These are phyloP conservation scores for Melieria crassipennis DNA, from an alignment of 2,888 invertebrate species.

Conservation along the genomic window DNA sequence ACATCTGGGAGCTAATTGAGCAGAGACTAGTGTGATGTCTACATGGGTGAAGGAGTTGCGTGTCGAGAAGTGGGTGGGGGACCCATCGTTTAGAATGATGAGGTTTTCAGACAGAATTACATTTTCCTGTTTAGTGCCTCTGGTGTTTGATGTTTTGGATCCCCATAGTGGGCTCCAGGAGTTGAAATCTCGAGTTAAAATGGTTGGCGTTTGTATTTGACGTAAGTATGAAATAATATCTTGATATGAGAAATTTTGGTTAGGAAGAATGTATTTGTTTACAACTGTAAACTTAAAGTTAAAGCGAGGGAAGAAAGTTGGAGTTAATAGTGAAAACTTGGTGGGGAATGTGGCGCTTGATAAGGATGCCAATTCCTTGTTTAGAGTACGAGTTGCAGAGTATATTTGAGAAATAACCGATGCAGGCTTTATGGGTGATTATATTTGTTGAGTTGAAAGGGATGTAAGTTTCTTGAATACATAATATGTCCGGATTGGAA, in stretches of 20 bases:
- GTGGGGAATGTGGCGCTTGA: too few relatives aligned
- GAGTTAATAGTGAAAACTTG: neutral
- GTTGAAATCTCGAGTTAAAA: neutral
- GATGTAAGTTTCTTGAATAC: too few relatives aligned
- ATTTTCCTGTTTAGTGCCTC: neutral
- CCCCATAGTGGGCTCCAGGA: neutral
- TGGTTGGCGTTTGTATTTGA: neutral
- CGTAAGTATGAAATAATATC: neutral
- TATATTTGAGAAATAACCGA: too few relatives aligned
- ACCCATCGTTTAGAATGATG: neutral
- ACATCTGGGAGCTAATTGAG: neutral
- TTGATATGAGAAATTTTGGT: neutral
- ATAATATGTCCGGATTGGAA: too few relatives aligned
- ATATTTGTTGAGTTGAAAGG: too few relatives aligned
- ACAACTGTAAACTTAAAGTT: slow-evolving; percentile 1
- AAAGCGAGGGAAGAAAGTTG: neutral
- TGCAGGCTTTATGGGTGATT: too few relatives aligned
- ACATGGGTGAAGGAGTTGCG: neutral
- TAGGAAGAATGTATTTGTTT: neutral
- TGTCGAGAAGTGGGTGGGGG: neutral
- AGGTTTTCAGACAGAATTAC: neutral
- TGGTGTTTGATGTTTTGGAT: neutral
- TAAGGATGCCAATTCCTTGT: too few relatives aligned
- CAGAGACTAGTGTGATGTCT: neutral
- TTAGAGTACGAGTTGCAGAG: too few relatives aligned